phyloP scores from a whole-genome alignment of 2,888 invertebrate genomes.

The Synanthedon andrenaeformis region DNA sequence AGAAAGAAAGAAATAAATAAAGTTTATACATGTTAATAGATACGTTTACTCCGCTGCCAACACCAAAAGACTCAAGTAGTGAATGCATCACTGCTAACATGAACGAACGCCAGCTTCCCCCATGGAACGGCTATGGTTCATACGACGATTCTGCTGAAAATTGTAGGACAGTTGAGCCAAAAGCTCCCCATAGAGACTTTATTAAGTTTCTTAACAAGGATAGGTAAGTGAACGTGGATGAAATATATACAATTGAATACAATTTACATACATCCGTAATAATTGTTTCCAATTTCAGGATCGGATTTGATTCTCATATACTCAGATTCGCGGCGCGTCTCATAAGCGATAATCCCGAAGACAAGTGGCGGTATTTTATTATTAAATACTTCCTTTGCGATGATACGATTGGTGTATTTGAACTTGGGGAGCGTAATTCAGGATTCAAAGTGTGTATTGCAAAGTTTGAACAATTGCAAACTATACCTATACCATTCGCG shows the following conservation, averaged over 20 bases:
- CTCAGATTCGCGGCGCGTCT: conserved; percentile 84
- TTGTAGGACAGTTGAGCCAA: conserved; percentile 83
- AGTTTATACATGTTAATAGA: conserved; percentile 29
- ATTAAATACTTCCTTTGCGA: conserved; percentile 85
- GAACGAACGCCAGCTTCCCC: conserved; percentile 73
- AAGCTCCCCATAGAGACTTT: conserved; percentile 81
- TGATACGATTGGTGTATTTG: conserved; percentile 86
- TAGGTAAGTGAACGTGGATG: conserved; percentile 50
- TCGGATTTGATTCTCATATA: conserved; percentile 80
- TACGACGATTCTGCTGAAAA: conserved; percentile 92
- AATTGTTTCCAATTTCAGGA: conserved; percentile 41
- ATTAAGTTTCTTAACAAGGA: conserved; percentile 85
- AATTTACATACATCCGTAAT: too few species aligned
- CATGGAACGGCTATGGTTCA: conserved; percentile 92
- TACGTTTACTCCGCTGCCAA: conserved; percentile 72
- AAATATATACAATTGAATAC: background rate
- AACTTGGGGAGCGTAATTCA: conserved; percentile 79
- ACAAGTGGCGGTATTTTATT: conserved; percentile 79
- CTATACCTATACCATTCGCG: too few species aligned
- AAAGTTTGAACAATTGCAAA: background rate
- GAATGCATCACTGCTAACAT: conserved; percentile 33
- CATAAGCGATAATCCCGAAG: conserved; percentile 76
- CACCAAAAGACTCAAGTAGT: conserved; percentile 44
- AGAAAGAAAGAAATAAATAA: too few species aligned
- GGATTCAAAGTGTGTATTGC: conserved; percentile 59